Base-by-base conservation (phyloP, 2,888 invertebrate genomes). In the Oithona nana region DNA sequence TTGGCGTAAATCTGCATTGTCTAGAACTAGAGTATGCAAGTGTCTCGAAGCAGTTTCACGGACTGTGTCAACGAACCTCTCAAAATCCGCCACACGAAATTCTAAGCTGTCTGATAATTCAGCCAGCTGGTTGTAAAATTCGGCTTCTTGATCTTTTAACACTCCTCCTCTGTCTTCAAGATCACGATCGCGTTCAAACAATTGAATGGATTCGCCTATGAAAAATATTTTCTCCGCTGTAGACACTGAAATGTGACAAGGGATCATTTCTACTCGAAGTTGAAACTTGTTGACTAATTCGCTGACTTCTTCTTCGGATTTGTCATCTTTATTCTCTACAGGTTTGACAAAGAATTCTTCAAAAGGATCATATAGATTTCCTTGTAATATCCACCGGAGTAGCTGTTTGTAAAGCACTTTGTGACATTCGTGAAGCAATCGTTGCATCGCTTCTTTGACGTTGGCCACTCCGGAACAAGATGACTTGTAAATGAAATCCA, bases 141-240 rank as follows among this genome's bases (percentile, higher is more conserved):
- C 62, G 13, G 62, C 28, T 28, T 62, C 62, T 54, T 28, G 20
- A 1, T 62, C 62, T 11, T 31, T 62, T n/a, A 62, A 26, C n/a
- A 62, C 62, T 4, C 49, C 28, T 8, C 62, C 62, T 31, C 49
- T 55, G 48, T 24, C 20, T 6, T 62, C 62, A 3, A 62, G 20
- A 22, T 54, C 24, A 1, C 62, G 20, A 26, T 62, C 62, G n/a
- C 28, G n/a, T 31, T 62, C 62, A 56, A 62, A 62, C 26, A 62
- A 48, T 26, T 62, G 62, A 26, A 62, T 54, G 26, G 54, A 54
- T 48, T 62, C 56, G 4, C 62, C 62, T 8, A 62, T 56, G 62
- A 62, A 62, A 26, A 62, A 62, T 62, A 62, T 62, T 26, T 62
- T 62, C 31, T 62, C 62, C n/a, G 62, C 62, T 6, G 31, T 28